phyloP scores from a whole-genome alignment of 2,888 invertebrate species.

The Ypsolopha sequella region DNA sequence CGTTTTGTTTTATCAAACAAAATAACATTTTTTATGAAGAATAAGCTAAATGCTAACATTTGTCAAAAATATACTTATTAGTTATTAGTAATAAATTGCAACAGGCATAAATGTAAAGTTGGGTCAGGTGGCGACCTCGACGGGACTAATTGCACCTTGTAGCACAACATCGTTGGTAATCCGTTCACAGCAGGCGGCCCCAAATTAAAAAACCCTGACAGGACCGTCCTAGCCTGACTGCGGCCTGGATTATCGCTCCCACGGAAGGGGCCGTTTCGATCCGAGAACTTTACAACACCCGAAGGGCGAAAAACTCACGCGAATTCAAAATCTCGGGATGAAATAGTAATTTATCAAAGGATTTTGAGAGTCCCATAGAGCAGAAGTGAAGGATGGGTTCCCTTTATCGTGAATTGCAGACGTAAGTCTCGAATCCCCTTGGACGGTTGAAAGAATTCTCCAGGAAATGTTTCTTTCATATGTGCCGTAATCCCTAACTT shows the following conservation, averaged over 20 bases:
- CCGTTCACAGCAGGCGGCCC: slow-evolving; percentile 61
- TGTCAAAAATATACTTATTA: too few species aligned
- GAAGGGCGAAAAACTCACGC: slow-evolving; percentile 32
- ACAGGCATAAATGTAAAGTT: slow-evolving; percentile 10
- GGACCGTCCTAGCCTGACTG: slow-evolving; percentile 35
- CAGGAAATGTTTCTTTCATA: not conserved
- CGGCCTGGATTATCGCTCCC: slow-evolving; percentile 48
- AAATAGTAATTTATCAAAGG: slow-evolving; percentile 70
- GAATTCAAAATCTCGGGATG: slow-evolving; percentile 56
- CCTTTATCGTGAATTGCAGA: slow-evolving; percentile 48
- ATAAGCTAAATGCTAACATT: too few species aligned
- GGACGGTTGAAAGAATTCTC: not conserved
- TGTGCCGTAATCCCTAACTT: too few species aligned
- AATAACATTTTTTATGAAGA: too few species aligned
- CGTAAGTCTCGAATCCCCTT: slow-evolving; percentile 13
- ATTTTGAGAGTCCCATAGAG: slow-evolving; percentile 52
- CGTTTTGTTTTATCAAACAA: too few species aligned
- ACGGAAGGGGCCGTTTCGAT: slow-evolving; percentile 16
- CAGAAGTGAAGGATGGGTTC: slow-evolving; percentile 46
- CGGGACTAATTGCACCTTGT: slow-evolving; percentile 62
- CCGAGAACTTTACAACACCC: slow-evolving; percentile 4
- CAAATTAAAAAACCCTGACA: slow-evolving; percentile 62
- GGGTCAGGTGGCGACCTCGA: slow-evolving; percentile 32
- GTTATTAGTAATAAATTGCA: too few species aligned
- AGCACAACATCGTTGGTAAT: slow-evolving; percentile 51